Conservation (phyloP, 2,797 vertebrate genomes). For the Cottoperca gobio region DNA sequence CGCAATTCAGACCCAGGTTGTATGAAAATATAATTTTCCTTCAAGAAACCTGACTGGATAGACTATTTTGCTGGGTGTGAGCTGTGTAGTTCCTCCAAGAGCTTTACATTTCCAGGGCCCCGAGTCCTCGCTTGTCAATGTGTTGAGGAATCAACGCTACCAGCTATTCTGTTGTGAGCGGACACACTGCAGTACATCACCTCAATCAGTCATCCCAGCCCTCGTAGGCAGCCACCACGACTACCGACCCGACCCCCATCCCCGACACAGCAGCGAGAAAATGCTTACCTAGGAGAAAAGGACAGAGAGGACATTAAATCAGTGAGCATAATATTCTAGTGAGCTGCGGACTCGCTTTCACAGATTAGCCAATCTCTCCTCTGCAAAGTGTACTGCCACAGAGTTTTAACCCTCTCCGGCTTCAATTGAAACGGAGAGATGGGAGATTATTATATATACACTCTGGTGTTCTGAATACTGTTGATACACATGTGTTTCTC, state of each 20-base stretch:
- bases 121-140: conserved; percentile 50
- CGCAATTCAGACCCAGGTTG: neutral
- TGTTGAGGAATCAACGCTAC: conserved; percentile 68
- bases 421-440: conserved; percentile 79
- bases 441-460: conserved; percentile 78
- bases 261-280: conserved; percentile 75
- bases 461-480: conserved; percentile 64
- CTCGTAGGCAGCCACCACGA: conserved; percentile 72
- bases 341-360: conserved; percentile 78
- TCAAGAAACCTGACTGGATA: conserved; percentile 21
- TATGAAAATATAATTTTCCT: conserved; percentile 15
- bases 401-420: conserved; percentile 75
- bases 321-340: conserved; percentile 82
- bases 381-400: conserved; percentile 69
- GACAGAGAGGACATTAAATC: conserved; percentile 84
- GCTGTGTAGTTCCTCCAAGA: conserved; percentile 15
- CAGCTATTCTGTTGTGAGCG: conserved; percentile 74
- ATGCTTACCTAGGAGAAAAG: conserved; percentile 88
- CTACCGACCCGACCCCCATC: conserved; percentile 74
- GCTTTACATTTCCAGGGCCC: conserved; percentile 44
- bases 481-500: conserved; percentile 36
- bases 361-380: conserved; percentile 84
- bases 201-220: conserved; percentile 84
- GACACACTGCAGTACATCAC: conserved; percentile 82
- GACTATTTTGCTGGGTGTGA: conserved; percentile 4